These are phyloP conservation scores for Ceyx cyanopectus DNA, from an alignment of 2,113 vertebrate species.

Conservation along the genomic window DNA sequence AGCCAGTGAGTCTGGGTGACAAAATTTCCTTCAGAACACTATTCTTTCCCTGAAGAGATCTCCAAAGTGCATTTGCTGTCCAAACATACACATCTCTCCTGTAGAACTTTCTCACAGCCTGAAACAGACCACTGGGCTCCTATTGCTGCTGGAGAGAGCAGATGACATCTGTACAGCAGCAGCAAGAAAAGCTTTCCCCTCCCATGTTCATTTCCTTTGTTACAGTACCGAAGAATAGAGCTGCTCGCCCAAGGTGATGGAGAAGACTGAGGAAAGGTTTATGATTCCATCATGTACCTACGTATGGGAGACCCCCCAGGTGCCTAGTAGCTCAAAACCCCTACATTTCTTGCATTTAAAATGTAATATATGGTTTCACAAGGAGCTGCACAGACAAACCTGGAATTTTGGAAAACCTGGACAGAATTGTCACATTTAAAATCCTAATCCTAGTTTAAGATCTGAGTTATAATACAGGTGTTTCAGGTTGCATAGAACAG, in stretches of 20 bases:
- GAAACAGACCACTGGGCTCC: background rate
- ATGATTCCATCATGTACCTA: background rate
- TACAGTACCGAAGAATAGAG: fast-evolving
- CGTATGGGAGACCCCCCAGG: fast-evolving
- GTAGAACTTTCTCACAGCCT: background rate
- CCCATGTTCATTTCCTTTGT: background rate
- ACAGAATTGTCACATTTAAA: background rate
- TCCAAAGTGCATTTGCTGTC: background rate
- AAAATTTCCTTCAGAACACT: background rate
- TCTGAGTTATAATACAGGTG: background rate
- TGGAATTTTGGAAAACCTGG: background rate
- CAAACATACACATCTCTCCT: background rate
- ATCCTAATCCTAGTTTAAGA: background rate
- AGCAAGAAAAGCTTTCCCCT: background rate
- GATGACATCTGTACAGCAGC: background rate
- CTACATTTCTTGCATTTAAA: background rate
- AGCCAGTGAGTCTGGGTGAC: background rate
- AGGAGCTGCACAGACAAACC: too few species aligned
- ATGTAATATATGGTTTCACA: background rate
- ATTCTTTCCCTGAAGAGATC: background rate
- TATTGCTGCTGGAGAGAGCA: background rate
- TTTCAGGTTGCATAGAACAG: background rate
- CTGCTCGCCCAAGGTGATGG: background rate
- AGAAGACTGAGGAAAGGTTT: background rate
- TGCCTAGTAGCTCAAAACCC: background rate